Conservation (phyloP, 2,113 vertebrate genomes). For the Tauraco erythrolophus region DNA sequence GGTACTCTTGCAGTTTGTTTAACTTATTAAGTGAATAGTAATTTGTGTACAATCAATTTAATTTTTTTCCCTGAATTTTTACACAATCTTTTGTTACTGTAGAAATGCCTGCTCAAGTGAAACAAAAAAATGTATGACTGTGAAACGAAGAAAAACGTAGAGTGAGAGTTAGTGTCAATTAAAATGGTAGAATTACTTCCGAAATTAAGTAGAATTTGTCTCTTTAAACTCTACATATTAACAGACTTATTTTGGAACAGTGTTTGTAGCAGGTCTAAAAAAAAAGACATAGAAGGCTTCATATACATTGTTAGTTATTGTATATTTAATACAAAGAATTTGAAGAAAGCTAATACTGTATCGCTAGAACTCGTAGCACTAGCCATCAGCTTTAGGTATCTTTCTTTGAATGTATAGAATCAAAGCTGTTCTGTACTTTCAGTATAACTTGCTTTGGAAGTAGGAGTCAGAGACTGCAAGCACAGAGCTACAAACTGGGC, state of each 20-base stretch:
- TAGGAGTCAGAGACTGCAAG: not conserved
- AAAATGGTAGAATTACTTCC: not conserved
- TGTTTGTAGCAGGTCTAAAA: not conserved
- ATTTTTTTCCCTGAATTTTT: not conserved
- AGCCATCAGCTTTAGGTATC: not conserved
- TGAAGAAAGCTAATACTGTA: not conserved
- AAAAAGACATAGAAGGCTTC: not conserved
- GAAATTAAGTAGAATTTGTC: not conserved
- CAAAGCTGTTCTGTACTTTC: not conserved
- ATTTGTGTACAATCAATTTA: not conserved
- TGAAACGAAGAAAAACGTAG: not conserved
- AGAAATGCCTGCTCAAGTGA: not conserved
- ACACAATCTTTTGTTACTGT: not conserved
- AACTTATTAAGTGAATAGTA: not conserved
- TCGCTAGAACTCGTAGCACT: not conserved
- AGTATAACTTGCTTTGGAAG: not conserved
- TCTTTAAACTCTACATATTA: not conserved
- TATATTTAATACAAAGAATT: not conserved
- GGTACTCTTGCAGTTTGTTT: not conserved
- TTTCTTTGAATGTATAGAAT: not conserved
- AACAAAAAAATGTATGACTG: not conserved
- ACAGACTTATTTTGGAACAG: not conserved
- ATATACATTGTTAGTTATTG: not conserved
- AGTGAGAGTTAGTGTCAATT: not conserved
- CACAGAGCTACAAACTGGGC: not conserved